Evolutionary conservation across 2,797 vertebrate species (phyloP), one percentile per base, ranked within the genome.

Genomic region (Limosa lapponica): DNA sequence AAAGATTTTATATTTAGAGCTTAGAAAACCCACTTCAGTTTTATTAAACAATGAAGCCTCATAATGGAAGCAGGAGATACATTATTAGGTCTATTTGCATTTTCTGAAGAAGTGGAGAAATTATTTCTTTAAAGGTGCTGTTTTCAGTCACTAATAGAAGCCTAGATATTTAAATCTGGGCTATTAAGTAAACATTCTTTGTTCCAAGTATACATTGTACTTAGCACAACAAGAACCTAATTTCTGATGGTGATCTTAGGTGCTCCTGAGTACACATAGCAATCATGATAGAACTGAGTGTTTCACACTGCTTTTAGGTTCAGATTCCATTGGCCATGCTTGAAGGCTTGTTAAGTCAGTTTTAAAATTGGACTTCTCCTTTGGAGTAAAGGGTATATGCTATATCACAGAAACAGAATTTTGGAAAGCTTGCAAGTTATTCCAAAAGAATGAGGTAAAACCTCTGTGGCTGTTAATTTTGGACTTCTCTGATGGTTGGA

Each of bases 241-340:
- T 84, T 95, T 90, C 74, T 92, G 78, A 54, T 82, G 78, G 78
- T 85, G 89, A 90, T 90, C 71, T 73, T 67, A 46, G 37, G 61
- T 72, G 41, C 24, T 81, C 37, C 30, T 51, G 44, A 74, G 46
- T 52, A 79, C 83, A 95, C 75, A 70, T 34, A 94, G 44, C 69
- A 91, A 82, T 88, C 48, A 24, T 15, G 75, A 17, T 15, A 30
- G 85, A 88, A 90, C 88, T 91, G 62, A 70, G 30, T 75, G 72
- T 90, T 91, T 90, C 0, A 0, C 17, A 5, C 39, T 46, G 58
- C 37, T 48, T 74, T 93, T 87, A 88, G 7, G 3, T 86, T 85
- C 65, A 37, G n/a, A 48, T 83, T 86, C 39, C 37, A n/a, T 8
- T 79, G 25, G 41, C 39, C 4, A 7, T 17, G 30, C 4, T 54